Percentiles rank a stretch among this genome's conserved stretches.
Conservation (phyloP, 2,888 invertebrate species). For the Macrosoma leucophasiata region DNA sequence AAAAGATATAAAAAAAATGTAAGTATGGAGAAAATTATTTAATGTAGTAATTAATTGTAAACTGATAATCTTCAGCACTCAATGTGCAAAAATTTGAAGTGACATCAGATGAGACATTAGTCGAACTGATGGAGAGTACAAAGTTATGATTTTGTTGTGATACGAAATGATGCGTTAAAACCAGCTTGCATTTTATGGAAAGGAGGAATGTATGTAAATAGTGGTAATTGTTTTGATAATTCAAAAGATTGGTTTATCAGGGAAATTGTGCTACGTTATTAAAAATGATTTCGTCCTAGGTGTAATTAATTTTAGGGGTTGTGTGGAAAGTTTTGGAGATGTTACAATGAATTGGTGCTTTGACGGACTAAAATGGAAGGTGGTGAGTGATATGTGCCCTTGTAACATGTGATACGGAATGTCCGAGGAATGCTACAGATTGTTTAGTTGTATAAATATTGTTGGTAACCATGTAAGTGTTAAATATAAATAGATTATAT, state of each 20-base stretch:
- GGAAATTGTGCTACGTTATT: conserved; percentile 21
- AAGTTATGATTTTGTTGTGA: conserved; percentile 43
- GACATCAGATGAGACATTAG: conserved; percentile 20
- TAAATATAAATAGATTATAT: conserved; percentile 60
- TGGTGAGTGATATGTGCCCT: conserved; percentile 49
- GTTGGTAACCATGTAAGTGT: conserved; percentile 59
- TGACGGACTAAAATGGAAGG: conserved; percentile 26
- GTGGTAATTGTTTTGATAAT: no score
- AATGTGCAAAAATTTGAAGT: conserved; percentile 23
- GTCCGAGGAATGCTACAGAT: conserved; percentile 38
- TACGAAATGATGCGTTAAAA: conserved; percentile 28
- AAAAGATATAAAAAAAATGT: conserved; percentile 54
- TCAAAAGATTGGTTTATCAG: no score
- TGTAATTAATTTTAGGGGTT: conserved; percentile 25
- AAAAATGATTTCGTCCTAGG: conserved; percentile 34
- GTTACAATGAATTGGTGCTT: conserved; percentile 40
- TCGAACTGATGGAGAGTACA: conserved; percentile 50
- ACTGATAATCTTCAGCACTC: conserved; percentile 22
- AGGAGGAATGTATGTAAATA: conserved; percentile 29
- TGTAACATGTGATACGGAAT: conserved; percentile 56
- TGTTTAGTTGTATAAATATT: conserved; percentile 55
- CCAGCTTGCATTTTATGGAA: conserved; percentile 31
- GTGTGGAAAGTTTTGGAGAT: conserved; percentile 22
- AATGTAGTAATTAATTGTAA: conserved; percentile 25
- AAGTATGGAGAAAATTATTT: conserved; percentile 24